Evolutionary conservation across 1,140 invertebrate genomes (phyloP).

Genomic region (Bombus fervidus): DNA sequence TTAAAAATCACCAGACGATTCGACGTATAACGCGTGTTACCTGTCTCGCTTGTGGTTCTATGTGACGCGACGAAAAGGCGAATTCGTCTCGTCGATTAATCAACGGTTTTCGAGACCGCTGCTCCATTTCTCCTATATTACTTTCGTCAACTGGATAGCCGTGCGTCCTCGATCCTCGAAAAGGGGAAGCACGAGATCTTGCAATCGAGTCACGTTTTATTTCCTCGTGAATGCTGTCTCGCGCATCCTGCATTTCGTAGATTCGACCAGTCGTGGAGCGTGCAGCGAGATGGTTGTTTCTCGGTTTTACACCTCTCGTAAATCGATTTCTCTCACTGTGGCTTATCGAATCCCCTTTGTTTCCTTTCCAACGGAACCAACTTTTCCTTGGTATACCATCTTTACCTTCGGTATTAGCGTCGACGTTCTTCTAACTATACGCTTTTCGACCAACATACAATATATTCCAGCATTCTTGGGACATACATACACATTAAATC

Average conservation of each 20-base stretch:
- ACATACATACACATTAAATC: slow-evolving; percentile 1
- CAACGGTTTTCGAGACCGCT: neutral
- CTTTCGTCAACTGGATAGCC: neutral
- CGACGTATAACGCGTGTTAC: too few species aligned
- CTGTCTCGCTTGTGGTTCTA: too few species aligned
- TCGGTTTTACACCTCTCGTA: slow-evolving; percentile 57
- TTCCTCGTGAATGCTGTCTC: slow-evolving; percentile 43
- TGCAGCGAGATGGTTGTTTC: slow-evolving; percentile 45
- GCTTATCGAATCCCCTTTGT: slow-evolving; percentile 45
- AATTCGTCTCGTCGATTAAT: neutral
- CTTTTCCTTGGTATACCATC: neutral
- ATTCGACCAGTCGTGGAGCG: slow-evolving; percentile 58
- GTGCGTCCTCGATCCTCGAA: neutral
- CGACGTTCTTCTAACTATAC: slow-evolving; percentile 57
- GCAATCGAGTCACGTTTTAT: slow-evolving; percentile 65
- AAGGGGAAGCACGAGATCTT: neutral
- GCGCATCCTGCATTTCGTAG: slow-evolving; percentile 42
- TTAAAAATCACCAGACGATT: neutral
- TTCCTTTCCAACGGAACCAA: neutral
- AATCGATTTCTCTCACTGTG: slow-evolving; percentile 54
- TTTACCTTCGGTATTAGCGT: slow-evolving; percentile 51
- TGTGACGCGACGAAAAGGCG: neutral
- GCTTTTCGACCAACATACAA: neutral
- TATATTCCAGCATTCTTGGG: neutral
- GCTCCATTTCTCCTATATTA: neutral